Base-by-base conservation (phyloP, 2,113 vertebrate genomes). In the Actenoides hombroni region DNA sequence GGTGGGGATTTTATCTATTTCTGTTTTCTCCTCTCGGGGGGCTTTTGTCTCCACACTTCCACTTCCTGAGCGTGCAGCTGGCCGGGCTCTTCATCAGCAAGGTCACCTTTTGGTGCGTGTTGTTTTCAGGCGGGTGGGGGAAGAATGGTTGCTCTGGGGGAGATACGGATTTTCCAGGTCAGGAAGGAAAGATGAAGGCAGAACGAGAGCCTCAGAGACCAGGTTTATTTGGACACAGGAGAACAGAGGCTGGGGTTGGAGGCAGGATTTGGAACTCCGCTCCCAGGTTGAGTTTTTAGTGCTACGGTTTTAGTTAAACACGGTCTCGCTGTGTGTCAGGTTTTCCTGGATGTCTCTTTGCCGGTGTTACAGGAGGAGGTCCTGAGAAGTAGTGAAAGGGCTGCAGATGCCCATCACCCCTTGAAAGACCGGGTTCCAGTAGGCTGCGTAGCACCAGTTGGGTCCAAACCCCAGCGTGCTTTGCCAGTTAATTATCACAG, bases 31-130 rank as follows among this genome's bases (percentile, higher is more conserved):
- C 59, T 90, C 79, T 96, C 88, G 12, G 80, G 71, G 39, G 5
- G 80, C 46, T 94, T 97, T 97, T 97, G 94, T 95, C 93, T 79
- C 86, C 4, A 2, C 1, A 7, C 84, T 91, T 91, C 94, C 94
- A 80, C 94, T 97, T 97, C 96, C 95, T 93, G 95, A 82, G 83
- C 8, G 2, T 65, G 93, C 94, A 97, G 95, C 95, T 97, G 94
- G 44, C 68, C 1, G 3, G 24, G 5, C 40, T 37, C 60, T 33
- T 82, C 23, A 70, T 82, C 91, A 91, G 28, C 71, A 67, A 86
- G 90, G 93, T 92, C 95, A 85, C 64, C 0, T 48, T 89, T 69
- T 63, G 87, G 54, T 87, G 67, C 6, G 2, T 4, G 13, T 67
- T 81, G 59, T 54, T 93, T 96, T 60, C n/a, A 63, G 83, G 40